A percentile compares a stretch with the other conserved stretches of the same genome.
These are phyloP conservation scores for Indicator indicator DNA, from an alignment of 2,113 vertebrate genomes.

Conservation along the genomic window DNA sequence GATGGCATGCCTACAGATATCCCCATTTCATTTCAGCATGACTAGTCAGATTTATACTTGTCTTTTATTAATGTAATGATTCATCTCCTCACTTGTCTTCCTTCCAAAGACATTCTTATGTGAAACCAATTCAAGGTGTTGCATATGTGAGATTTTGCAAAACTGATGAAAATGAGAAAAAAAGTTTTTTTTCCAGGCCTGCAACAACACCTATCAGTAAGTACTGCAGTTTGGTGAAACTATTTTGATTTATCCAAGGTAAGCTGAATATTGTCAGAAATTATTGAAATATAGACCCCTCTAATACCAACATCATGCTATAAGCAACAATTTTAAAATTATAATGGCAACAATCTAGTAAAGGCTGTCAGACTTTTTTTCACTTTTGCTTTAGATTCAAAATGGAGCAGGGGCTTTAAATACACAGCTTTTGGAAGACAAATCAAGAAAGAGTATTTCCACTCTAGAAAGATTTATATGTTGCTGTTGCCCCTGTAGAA, in stretches of 20 bases:
- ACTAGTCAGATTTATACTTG: not conserved
- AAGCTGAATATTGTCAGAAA: not conserved
- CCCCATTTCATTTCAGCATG: not conserved
- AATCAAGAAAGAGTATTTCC: slow-evolving; percentile 20
- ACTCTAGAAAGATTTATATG: slow-evolving; percentile 66
- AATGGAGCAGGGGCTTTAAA: slow-evolving; percentile 60
- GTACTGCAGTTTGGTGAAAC: not conserved
- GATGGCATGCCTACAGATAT: not conserved
- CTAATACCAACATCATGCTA: not conserved
- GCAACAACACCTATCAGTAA: slow-evolving; percentile 71
- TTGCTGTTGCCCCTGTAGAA: slow-evolving; percentile 72
- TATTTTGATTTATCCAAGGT: not conserved
- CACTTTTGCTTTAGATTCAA: slow-evolving; percentile 49
- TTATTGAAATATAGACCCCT: not conserved
- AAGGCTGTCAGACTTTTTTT: accelerated
- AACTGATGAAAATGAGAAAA: slow-evolving; percentile 39
- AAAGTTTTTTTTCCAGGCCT: slow-evolving; percentile 65
- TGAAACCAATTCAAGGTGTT: slow-evolving; percentile 70
- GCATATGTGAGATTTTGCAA: slow-evolving; percentile 75
- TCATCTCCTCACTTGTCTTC: not conserved
- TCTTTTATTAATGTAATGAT: not conserved
- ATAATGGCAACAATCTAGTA: not conserved
- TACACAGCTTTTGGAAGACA: slow-evolving; percentile 46
- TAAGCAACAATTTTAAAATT: not conserved
- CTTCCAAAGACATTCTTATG: slow-evolving; percentile 72